Evolutionary conservation across 2,888 invertebrate genomes (phyloP), one percentile per base, ranked within the genome.

Genomic region (Anagyrus pseudococci): DNA sequence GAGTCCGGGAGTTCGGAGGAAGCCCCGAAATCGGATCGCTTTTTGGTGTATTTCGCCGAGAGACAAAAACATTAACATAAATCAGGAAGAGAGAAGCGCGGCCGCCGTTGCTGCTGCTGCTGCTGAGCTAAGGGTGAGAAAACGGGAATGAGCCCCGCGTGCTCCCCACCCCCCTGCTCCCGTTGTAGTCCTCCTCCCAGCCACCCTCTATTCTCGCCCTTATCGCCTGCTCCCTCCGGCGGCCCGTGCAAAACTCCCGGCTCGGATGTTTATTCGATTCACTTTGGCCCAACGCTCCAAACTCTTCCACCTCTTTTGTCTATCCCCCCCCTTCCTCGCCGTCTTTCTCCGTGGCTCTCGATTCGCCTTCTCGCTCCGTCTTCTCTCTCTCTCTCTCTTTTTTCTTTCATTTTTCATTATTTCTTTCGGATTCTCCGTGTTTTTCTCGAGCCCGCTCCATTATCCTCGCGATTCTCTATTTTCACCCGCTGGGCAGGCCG

Each of bases 21-120:
- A 49, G 6, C 7, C 19, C 25, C 44, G 56, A 62, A 66, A 67
- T 68, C 63, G 69, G 74, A 75, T 78, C 77, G 78, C 74, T 76
- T 79, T 78, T 79, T 76, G 76, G 76, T 76, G 77, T 66, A 78
- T 78, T 75, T 77, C 75, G 74, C 74, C 72, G 72, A 69, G 72
- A 77, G 79, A 80, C 80, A 79, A 80, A 80, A 80, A 80, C 80
- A 80, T 79, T 78, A 79, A 77, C 78, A 78, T 80, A 80, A 80
- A 80, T 80, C 76, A 77, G 75, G 74, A 74, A 74, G 75, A 73
- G 58, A 64, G 58, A 67, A 52, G 62, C 47, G 64, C 49, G 46
- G 40, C 56, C 64, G 29, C n/a, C n/a, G n/a, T n/a, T n/a, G n/a
- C n/a, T n/a, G n/a, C n/a, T n/a, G n/a, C n/a, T n/a, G n/a, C n/a